These are phyloP conservation scores for Shinisaurus crocodilurus DNA, from an alignment of 2,113 vertebrate genomes.

Conservation along the genomic window DNA sequence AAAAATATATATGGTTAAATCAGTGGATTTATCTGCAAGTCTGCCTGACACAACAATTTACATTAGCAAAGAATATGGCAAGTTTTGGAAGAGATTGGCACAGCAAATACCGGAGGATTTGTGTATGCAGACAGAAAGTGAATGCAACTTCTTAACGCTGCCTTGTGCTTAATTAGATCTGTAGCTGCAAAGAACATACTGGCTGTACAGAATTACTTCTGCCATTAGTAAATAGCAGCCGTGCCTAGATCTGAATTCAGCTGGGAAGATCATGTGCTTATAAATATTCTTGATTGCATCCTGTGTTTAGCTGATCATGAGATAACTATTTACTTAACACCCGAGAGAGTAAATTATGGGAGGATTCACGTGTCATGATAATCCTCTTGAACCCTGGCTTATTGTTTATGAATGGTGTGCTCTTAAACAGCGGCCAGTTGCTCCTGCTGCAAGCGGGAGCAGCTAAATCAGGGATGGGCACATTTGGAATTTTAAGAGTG, in stretches of 20 bases:
- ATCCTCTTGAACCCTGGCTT: too few species aligned
- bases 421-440: too few species aligned
- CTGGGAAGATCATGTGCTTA: constrained; percentile 62
- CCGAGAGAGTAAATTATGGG: constrained; percentile 61
- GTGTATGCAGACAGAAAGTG: background rate
- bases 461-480: too few species aligned
- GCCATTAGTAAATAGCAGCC: constrained; percentile 38
- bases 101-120: background rate
- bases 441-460: too few species aligned
- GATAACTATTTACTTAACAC: constrained; percentile 58
- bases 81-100: background rate
- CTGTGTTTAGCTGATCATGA: constrained; percentile 55
- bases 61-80: background rate
- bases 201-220: background rate
- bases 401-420: too few species aligned
- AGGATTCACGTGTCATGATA: too few species aligned
- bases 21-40: background rate
- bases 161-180: constrained; percentile 13
- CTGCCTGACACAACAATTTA: background rate
- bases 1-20: background rate
- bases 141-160: constrained; percentile 45
- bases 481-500: too few species aligned
- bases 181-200: constrained; percentile 41
- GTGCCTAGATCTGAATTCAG: constrained; percentile 50
- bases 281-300: constrained; percentile 52